phyloP scores from a whole-genome alignment of 2,113 vertebrate genomes.

The Cichladusa arquata region DNA sequence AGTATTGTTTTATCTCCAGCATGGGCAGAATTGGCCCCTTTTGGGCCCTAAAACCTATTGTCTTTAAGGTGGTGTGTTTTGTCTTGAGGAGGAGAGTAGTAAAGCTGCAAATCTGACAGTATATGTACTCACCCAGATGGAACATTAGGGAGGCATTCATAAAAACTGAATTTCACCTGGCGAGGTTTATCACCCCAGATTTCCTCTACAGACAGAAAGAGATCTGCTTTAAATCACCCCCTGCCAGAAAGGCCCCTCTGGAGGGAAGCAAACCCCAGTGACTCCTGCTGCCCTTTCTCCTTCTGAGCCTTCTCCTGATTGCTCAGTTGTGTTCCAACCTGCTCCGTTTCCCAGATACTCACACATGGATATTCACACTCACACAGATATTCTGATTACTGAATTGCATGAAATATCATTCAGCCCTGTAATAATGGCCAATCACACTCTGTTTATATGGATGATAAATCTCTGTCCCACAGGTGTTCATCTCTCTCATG shows the following conservation, averaged over 20 bases:
- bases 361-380: too few species aligned
- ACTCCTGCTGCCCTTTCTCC: neutral
- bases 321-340: neutral
- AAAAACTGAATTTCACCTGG: conserved; percentile 30
- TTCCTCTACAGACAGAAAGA: neutral
- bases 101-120: conserved; percentile 30
- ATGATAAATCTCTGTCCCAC: neutral
- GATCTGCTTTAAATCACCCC: conserved; percentile 30
- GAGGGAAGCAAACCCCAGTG: neutral
- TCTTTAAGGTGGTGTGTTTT: conserved; percentile 19
- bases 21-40: neutral
- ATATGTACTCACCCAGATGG: neutral
- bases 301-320: neutral
- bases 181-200: conserved; percentile 5
- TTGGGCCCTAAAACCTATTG: neutral
- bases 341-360: neutral
- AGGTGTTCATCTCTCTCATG: neutral
- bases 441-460: neutral
- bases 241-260: neutral
- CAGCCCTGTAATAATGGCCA: neutral
- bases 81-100: neutral
- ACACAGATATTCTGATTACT: neutral
- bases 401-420: neutral
- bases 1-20: neutral
- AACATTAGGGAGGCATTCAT: conserved; percentile 16